Evolutionary conservation across 1,140 invertebrate genomes (phyloP).

Genomic region (Propsilocerus akamusi): DNA sequence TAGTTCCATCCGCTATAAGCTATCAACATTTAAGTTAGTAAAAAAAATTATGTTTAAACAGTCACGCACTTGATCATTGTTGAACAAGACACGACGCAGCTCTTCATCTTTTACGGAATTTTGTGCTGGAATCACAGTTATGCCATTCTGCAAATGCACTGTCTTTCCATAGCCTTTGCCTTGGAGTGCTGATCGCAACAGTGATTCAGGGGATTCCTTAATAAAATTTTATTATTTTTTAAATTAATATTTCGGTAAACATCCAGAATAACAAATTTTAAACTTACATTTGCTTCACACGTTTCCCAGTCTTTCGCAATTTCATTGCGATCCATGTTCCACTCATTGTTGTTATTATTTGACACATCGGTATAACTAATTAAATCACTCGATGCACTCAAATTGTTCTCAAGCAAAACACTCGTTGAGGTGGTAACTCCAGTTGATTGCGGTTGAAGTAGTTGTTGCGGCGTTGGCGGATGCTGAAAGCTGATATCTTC

Average conservation of each 20-base stretch:
- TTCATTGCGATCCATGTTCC: slow-evolving; percentile 6
- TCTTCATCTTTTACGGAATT: slow-evolving; percentile 28
- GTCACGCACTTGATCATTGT: slow-evolving; percentile 15
- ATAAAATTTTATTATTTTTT: not conserved
- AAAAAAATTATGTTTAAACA: not conserved
- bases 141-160: slow-evolving; percentile 33
- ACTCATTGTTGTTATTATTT: slow-evolving; percentile 11
- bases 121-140: slow-evolving; percentile 15
- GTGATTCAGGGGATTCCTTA: slow-evolving; percentile 41
- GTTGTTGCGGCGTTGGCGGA: not conserved
- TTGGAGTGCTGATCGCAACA: slow-evolving; percentile 60
- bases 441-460: slow-evolving; percentile 9
- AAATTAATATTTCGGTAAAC: not conserved
- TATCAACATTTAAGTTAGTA: no score
- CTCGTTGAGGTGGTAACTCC: slow-evolving; percentile 1
- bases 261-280: slow-evolving; percentile 6
- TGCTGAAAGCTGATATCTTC: not conserved
- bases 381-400: not conserved
- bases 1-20: not conserved
- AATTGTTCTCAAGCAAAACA: not conserved
- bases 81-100: slow-evolving; percentile 24
- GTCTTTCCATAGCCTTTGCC: slow-evolving; percentile 36
- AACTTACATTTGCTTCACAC: slow-evolving; percentile 10
- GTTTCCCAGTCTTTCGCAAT: not conserved
- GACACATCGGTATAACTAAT: slow-evolving; percentile 5